These are phyloP conservation scores for Tetragonula carbonaria DNA, from an alignment of 2,888 invertebrate species.

Conservation along the genomic window DNA sequence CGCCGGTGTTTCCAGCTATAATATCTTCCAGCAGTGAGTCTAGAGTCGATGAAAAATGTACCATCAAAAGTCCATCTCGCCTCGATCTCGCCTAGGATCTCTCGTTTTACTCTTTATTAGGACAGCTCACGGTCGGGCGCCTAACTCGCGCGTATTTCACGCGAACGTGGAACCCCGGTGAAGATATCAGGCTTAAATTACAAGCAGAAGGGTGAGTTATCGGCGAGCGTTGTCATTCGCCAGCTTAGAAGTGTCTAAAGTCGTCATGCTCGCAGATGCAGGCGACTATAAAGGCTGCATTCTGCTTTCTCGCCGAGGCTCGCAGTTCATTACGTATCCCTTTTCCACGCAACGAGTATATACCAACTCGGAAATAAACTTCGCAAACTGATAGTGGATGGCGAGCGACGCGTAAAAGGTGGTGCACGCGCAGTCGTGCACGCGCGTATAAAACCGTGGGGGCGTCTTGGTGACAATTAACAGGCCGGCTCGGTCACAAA, in stretches of 20 bases:
- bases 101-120: background rate
- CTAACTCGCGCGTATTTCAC: background rate
- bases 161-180: slow-evolving; percentile 7
- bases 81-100: background rate
- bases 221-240: slow-evolving; percentile 19
- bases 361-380: slow-evolving; percentile 53
- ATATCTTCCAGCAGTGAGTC: too few relatives aligned
- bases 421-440: slow-evolving; percentile 26
- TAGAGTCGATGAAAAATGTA: background rate
- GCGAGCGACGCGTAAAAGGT: slow-evolving; percentile 60
- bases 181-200: slow-evolving; percentile 37
- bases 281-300: slow-evolving; percentile 42
- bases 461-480: slow-evolving; percentile 81
- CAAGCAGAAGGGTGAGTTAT: slow-evolving; percentile 38
- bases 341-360: slow-evolving; percentile 34
- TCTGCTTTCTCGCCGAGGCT: slow-evolving; percentile 16
- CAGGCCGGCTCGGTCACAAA: slow-evolving; percentile 78
- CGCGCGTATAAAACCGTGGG: slow-evolving; percentile 72
- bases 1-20: too few relatives aligned
- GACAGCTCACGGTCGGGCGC: background rate
- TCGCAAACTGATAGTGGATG: slow-evolving; percentile 66
- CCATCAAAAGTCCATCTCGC: background rate
- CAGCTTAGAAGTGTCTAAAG: slow-evolving; percentile 38
- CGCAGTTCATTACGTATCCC: slow-evolving; percentile 41
- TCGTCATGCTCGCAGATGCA: slow-evolving; percentile 31